Conservation (phyloP, 2,888 invertebrate genomes). For the Dyspetes luteomarginatus region DNA sequence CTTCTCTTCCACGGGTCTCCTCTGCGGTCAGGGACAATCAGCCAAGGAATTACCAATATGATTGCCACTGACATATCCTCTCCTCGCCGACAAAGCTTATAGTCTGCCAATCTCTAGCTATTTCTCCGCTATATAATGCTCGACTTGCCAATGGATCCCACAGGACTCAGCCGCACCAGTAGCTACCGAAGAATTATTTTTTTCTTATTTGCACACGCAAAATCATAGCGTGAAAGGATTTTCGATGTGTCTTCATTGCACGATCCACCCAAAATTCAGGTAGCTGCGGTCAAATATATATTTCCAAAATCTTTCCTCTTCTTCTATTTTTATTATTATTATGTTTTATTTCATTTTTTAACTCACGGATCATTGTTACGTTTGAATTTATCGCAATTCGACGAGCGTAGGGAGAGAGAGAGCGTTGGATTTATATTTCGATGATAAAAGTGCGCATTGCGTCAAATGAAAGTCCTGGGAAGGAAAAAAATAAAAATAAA, state of each 20-base stretch:
- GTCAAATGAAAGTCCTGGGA: constrained; percentile 26
- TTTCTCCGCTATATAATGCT: not conserved
- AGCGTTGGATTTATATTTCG: constrained; percentile 23
- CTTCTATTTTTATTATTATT: constrained; percentile 13
- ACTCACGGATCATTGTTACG: constrained; percentile 15
- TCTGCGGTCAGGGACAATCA: constrained; percentile 83
- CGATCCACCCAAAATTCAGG: constrained; percentile 34
- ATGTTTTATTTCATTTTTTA: not conserved
- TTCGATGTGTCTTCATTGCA: constrained; percentile 24
- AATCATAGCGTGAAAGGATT: constrained; percentile 54
- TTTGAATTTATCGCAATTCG: constrained; percentile 33
- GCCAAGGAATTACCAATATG: constrained; percentile 82
- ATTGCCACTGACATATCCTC: constrained; percentile 82
- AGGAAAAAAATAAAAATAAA: constrained; percentile 4
- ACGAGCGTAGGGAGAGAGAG: not conserved
- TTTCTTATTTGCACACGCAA: constrained; percentile 58
- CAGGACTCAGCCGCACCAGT: constrained; percentile 9
- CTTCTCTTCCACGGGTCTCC: constrained; percentile 30
- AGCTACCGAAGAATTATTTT: constrained; percentile 52
- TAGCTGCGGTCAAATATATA: constrained; percentile 32
- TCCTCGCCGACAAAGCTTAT: constrained; percentile 80
- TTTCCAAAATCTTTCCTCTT: constrained; percentile 42
- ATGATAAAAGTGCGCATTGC: constrained; percentile 43
- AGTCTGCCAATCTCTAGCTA: constrained; percentile 43
- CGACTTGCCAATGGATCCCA: constrained; percentile 3